A percentile compares a stretch with the other conserved stretches of the same genome.
Evolutionary conservation across 2,888 invertebrate species (phyloP).

Genomic region (Keiferia lycopersicella): DNA sequence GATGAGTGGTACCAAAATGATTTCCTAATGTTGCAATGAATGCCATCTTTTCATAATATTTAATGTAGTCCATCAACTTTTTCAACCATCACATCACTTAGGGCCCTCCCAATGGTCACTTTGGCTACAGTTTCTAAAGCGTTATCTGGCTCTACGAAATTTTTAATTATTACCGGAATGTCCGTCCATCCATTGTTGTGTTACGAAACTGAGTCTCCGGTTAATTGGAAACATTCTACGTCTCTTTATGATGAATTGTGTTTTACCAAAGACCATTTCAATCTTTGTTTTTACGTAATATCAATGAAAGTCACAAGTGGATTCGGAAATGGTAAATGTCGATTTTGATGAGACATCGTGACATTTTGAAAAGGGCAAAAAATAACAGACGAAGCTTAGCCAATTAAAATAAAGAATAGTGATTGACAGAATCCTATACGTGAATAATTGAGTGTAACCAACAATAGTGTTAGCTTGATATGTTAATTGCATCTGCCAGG

Average conservation of each 20-base stretch:
- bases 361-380: conserved; percentile 6
- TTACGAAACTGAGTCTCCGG: conserved; percentile 44
- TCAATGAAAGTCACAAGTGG: conserved; percentile 26
- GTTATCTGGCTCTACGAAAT: conserved; percentile 34
- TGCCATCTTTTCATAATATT: neutral
- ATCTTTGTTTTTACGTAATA: conserved; percentile 36
- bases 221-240: conserved; percentile 48
- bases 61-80: conserved; percentile 5
- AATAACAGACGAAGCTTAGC: neutral
- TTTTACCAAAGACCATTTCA: conserved; percentile 29
- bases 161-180: conserved; percentile 56
- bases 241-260: conserved; percentile 43
- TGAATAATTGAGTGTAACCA: neutral
- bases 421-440: neutral
- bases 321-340: conserved; percentile 27
- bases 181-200: conserved; percentile 44
- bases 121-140: conserved; percentile 8
- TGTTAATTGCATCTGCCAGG: conserved; percentile 1
- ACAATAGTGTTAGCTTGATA: neutral
- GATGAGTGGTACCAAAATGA: neutral
- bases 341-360: conserved; percentile 7
- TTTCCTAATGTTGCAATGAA: neutral
- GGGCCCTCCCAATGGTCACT: conserved; percentile 3
- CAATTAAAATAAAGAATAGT: neutral
- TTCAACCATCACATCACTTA: conserved; percentile 9